Evolutionary conservation across 64 coral and sea anemone genomes (phyloP).

Genomic region (Montipora cactus): DNA sequence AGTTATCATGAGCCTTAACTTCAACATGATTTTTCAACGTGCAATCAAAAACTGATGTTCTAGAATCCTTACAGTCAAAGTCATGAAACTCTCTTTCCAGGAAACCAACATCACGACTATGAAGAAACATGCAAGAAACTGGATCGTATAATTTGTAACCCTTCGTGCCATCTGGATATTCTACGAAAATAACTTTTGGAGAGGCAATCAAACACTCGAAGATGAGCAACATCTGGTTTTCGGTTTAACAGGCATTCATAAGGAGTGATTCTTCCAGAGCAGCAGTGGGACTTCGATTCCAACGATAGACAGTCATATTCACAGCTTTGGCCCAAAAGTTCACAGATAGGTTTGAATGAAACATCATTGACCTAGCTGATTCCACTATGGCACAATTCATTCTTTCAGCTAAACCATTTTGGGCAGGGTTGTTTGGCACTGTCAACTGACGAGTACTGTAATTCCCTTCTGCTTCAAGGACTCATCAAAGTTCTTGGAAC

Average conservation of each 20-base stretch:
- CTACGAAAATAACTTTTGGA: no score
- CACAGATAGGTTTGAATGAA: conserved; percentile 35
- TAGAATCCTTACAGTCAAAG: no score
- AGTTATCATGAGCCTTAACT: no score
- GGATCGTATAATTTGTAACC: no score
- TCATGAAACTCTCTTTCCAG: no score
- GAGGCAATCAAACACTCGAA: conserved; percentile 52
- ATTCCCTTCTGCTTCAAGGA: conserved; percentile 62
- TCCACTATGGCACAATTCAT: conserved; percentile 56
- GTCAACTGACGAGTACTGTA: conserved; percentile 30
- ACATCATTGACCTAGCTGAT: conserved; percentile 16
- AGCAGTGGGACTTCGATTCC: conserved; percentile 54
- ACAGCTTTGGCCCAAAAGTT: conserved; percentile 69
- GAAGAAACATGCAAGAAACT: no score
- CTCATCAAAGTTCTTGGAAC: conserved; percentile 49
- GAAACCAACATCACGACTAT: no score
- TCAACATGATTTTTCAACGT: no score
- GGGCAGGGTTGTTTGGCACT: conserved; percentile 49
- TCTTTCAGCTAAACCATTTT: conserved; percentile 46
- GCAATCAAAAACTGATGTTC: no score
- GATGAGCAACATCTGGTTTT: conserved; percentile 39
- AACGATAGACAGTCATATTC: conserved; percentile 51
- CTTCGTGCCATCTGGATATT: no score
- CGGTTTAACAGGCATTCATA: conserved; percentile 50
- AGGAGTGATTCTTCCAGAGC: conserved; percentile 37